Base-by-base conservation (phyloP, 1,140 invertebrate species). In the Propsilocerus akamusi region DNA sequence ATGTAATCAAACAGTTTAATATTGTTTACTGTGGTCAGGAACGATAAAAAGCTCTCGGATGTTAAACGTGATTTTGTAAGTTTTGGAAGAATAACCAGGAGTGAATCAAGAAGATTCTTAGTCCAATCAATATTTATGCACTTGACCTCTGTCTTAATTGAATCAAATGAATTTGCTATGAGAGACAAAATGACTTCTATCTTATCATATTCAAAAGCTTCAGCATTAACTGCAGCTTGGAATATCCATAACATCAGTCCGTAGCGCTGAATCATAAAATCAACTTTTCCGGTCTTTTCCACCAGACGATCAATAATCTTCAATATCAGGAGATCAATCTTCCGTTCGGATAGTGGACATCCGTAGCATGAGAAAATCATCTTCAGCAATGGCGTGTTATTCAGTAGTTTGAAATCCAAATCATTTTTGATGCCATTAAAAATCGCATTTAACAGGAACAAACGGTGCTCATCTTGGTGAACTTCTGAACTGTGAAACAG, bases 361-460 rank as follows among this genome's bases (percentile, higher is more conserved):
- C 14, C 14, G 17, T 17, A 41, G 14, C 34, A 41, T 20, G 34
- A 20, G 10, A 41, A 17, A 20, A 41, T n/a, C 34, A 41, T 41
- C 11, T 41, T 41, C 10, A 41, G 10, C 14, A 41, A 7, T 41
- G 34, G 34, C 5, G 34, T 41, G 17, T 41, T 41, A 10, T 41
- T 41, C 14, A 71, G 72, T 7, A 78, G 52, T 25, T 72, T 64
- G 55, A 75, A 69, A 56, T 81, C 80, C 1, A 55, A 56, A 37
- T 71, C 63, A 28, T 68, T 70, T 52, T 71, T 72, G 25, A 79
- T 64, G 25, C 82, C 80, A 59, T 80, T 74, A 5, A 68, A 57
- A 17, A 85, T 62, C 7, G 80, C 61, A 57, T 72, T 65, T 10
- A 85, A 64, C 26, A 84, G 77, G 70, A 82, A 86, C 49, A 67